A percentile compares a stretch with the other conserved stretches of the same genome.
Conservation (phyloP, 2,888 invertebrate genomes). For the Stenichneumon culpator region DNA sequence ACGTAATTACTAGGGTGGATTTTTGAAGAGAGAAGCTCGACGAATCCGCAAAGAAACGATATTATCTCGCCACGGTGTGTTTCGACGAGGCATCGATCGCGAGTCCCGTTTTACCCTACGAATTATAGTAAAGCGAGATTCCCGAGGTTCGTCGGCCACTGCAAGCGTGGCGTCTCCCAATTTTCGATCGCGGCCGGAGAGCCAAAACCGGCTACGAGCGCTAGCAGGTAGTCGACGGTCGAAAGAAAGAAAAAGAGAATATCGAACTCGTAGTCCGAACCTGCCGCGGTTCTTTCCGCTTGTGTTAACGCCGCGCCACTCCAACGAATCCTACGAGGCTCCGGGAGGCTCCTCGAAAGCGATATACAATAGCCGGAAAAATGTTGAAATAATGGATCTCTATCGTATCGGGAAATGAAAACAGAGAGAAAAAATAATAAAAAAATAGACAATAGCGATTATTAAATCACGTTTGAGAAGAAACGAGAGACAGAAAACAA, state of each 20-base stretch:
- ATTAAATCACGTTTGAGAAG: not conserved
- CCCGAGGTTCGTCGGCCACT: not conserved
- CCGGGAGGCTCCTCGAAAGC: not conserved
- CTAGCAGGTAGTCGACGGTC: conserved; percentile 62
- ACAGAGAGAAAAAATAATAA: not conserved
- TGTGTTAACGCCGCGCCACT: conserved; percentile 4
- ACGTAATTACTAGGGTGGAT: not conserved
- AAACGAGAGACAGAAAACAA: not conserved
- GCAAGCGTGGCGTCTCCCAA: conserved; percentile 18
- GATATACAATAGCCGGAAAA: conserved; percentile 35
- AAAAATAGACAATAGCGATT: not conserved
- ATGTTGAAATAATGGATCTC: conserved; percentile 7
- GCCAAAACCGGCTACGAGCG: conserved; percentile 55
- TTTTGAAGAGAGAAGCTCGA: not conserved
- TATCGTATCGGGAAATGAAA: not conserved
- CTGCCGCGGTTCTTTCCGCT: conserved; percentile 20
- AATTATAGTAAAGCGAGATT: not conserved
- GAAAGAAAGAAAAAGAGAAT: conserved; percentile 4
- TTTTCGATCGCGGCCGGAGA: conserved; percentile 55
- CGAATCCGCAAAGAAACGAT: not conserved
- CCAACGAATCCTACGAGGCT: not conserved
- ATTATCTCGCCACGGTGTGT: not conserved
- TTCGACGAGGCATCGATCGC: not conserved
- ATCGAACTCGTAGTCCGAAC: conserved; percentile 18
- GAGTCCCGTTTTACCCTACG: conserved; percentile 5